Conservation (phyloP, 2,888 invertebrate species). For the Ypsolopha scabrella region DNA sequence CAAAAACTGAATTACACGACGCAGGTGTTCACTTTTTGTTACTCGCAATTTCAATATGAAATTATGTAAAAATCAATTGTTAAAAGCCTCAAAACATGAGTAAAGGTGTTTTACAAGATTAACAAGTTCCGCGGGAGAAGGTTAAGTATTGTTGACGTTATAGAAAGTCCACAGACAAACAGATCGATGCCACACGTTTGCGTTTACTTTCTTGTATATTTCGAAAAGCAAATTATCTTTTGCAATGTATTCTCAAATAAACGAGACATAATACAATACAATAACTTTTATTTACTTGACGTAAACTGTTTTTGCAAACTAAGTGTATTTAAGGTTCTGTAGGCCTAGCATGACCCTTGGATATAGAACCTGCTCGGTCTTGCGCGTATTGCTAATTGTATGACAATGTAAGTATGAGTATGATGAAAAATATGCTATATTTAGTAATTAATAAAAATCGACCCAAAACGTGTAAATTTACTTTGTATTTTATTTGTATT, state of each 20-base stretch:
- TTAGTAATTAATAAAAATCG: too few species aligned
- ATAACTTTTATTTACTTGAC: constrained; percentile 4
- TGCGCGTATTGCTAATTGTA: too few species aligned
- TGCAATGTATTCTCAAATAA: constrained; percentile 29
- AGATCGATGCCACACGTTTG: neutral
- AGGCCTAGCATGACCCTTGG: too few species aligned
- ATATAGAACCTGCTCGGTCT: too few species aligned
- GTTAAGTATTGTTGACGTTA: constrained; percentile 50
- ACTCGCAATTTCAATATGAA: neutral
- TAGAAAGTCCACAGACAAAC: constrained; percentile 44
- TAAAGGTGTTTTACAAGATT: constrained; percentile 43
- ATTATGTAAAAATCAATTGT: neutral
- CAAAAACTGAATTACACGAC: neutral
- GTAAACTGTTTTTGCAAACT: neutral
- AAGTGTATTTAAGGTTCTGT: neutral
- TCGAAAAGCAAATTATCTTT: constrained; percentile 46
- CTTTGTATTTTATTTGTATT: too few species aligned
- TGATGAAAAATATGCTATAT: too few species aligned
- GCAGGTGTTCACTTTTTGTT: neutral
- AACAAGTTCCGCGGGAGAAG: constrained; percentile 52
- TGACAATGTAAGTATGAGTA: too few species aligned
- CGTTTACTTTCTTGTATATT: constrained; percentile 48
- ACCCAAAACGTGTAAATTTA: too few species aligned
- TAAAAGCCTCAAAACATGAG: constrained; percentile 32
- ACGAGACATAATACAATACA: constrained; percentile 6